phyloP scores from a whole-genome alignment of 2,113 vertebrate species.

The Phycodurus eques region DNA sequence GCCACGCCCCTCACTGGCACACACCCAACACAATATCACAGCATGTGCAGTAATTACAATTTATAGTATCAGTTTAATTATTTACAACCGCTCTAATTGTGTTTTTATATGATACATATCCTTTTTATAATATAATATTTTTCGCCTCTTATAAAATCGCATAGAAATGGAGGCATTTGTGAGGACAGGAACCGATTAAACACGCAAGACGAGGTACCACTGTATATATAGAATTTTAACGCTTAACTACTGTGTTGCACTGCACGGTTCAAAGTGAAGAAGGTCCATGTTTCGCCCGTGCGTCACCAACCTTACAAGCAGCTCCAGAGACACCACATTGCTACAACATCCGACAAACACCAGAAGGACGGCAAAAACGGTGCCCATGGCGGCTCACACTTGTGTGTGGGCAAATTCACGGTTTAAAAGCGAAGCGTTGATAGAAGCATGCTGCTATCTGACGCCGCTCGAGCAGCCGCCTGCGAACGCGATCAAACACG shows the following conservation, averaged over 20 bases:
- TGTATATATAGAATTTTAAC: not conserved
- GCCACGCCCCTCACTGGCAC: too few relatives aligned
- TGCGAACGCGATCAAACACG: conserved; percentile 11
- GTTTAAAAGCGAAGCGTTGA: conserved; percentile 13
- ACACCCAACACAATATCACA: too few relatives aligned
- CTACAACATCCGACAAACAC: conserved; percentile 75
- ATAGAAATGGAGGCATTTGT: too few relatives aligned
- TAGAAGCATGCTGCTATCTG: conserved; percentile 27
- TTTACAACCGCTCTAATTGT: too few relatives aligned
- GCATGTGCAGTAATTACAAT: too few relatives aligned
- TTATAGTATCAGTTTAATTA: too few relatives aligned
- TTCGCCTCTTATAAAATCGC: too few relatives aligned
- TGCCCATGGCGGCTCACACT: conserved; percentile 50
- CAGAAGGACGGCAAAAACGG: conserved; percentile 54
- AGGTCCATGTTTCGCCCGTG: not conserved
- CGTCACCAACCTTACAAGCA: conserved; percentile 71
- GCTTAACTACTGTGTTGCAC: not conserved
- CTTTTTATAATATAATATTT: too few relatives aligned
- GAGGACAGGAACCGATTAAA: not conserved
- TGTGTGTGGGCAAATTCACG: not conserved
- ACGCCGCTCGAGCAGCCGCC: not conserved
- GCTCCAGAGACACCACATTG: conserved; percentile 75
- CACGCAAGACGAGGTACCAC: not conserved
- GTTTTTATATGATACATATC: too few relatives aligned
- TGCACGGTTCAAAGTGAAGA: not conserved